Evolutionary conservation across 2,113 vertebrate species (phyloP).

Genomic region (Alethe diademata): DNA sequence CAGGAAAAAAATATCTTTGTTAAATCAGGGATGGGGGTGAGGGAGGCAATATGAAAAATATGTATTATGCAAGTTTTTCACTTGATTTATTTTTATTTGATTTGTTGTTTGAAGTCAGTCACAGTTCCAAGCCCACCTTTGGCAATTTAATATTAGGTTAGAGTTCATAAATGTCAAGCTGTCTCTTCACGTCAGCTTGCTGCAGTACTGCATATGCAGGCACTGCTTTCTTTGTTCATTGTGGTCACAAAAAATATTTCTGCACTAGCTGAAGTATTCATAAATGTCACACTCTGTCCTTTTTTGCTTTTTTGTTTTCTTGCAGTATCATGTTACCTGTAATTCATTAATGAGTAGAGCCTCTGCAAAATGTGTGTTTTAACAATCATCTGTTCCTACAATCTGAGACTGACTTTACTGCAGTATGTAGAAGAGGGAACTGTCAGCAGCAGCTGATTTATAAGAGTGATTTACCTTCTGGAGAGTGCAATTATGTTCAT

Average conservation of each 20-base stretch:
- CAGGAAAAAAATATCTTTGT: background rate
- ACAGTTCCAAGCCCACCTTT: background rate
- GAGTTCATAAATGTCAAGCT: conserved; percentile 42
- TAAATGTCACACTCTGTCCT: background rate
- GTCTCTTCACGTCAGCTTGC: conserved; percentile 20
- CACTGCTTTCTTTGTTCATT: background rate
- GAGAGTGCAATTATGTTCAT: conserved; percentile 79
- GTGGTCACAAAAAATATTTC: background rate
- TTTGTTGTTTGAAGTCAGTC: conserved; percentile 1
- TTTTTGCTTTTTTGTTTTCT: background rate
- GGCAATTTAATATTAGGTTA: background rate
- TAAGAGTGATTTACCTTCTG: conserved; percentile 80
- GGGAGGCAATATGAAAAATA: background rate
- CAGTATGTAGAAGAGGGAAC: conserved; percentile 26
- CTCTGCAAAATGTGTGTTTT: background rate
- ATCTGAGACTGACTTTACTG: conserved; percentile 12
- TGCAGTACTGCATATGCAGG: background rate
- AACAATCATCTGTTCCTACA: background rate
- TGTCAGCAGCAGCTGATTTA: conserved; percentile 77
- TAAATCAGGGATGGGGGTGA: background rate
- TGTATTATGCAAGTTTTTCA: background rate
- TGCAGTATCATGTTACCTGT: background rate
- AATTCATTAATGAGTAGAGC: background rate
- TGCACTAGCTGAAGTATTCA: background rate
- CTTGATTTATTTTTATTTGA: conserved; percentile 42